Evolutionary conservation across 2,888 invertebrate species (phyloP).

Genomic region (Microchrysa polita): DNA sequence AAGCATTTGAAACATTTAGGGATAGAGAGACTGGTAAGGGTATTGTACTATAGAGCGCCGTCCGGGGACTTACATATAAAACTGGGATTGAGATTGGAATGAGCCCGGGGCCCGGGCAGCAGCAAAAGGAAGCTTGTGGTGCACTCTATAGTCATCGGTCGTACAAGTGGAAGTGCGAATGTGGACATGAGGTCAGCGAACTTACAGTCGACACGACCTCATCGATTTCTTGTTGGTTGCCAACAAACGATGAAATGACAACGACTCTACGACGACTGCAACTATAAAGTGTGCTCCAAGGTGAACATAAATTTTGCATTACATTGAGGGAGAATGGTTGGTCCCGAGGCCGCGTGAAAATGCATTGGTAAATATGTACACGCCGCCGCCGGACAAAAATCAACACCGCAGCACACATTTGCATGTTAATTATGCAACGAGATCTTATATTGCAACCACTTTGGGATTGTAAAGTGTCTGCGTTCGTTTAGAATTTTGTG

Average conservation of each 20-base stretch:
- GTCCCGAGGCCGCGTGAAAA: neutral
- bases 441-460: no score
- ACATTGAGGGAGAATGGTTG: neutral
- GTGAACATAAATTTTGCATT: constrained; percentile 1
- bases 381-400: neutral
- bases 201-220: constrained; percentile 18
- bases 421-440: neutral
- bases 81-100: neutral
- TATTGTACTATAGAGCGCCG: no score
- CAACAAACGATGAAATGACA: no score
- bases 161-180: constrained; percentile 3
- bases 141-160: no score
- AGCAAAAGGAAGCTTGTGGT: no score
- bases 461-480: no score
- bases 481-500: no score
- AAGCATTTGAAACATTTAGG: no score
- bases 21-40: neutral
- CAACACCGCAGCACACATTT: constrained; percentile 1
- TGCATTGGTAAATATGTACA: neutral
- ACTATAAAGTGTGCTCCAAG: neutral
- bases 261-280: no score
- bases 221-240: constrained; percentile 21
- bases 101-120: neutral
- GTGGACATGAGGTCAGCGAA: constrained; percentile 18
- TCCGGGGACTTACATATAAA: no score